phyloP scores from a whole-genome alignment of 1,140 invertebrate species.

The Neodiprion pinetum region DNA sequence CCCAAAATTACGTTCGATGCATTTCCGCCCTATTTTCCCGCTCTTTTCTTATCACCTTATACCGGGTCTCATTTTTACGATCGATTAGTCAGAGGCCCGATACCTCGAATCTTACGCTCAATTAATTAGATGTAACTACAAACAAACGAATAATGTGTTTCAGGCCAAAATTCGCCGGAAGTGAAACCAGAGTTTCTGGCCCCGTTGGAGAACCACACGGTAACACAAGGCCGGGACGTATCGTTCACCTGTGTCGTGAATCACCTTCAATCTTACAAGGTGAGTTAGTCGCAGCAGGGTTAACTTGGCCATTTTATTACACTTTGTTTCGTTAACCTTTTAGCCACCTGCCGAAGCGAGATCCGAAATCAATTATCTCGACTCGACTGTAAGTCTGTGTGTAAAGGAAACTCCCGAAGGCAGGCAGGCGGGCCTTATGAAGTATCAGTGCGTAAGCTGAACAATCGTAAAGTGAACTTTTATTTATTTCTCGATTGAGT shows the following conservation, averaged over 20 bases:
- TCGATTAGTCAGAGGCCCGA: not conserved
- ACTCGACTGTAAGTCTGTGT: not conserved
- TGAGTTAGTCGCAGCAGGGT: conserved; percentile 51
- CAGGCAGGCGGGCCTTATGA: not conserved
- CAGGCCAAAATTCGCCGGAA: conserved; percentile 61
- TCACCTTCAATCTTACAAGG: conserved; percentile 84
- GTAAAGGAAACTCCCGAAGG: not conserved
- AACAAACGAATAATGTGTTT: conserved; percentile 24
- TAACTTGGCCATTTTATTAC: no score
- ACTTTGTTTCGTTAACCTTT: no score
- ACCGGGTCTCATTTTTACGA: no score
- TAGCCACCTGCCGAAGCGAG: conserved; percentile 10
- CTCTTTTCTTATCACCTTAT: not conserved
- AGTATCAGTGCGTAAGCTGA: not conserved
- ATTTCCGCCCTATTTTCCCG: not conserved
- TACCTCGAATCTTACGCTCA: not conserved
- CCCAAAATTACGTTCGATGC: not conserved
- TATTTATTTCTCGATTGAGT: not conserved
- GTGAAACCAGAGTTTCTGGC: conserved; percentile 80
- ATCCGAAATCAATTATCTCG: conserved; percentile 11
- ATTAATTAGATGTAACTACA: not conserved
- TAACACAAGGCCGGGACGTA: conserved; percentile 85
- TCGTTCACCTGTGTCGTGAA: conserved; percentile 90
- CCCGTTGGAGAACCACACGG: conserved; percentile 86
- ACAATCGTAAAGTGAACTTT: conserved; percentile 3